A percentile compares a stretch with the other conserved stretches of the same genome.
Conservation (phyloP, 2,888 invertebrate species). For the Boloria euphrosyne region DNA sequence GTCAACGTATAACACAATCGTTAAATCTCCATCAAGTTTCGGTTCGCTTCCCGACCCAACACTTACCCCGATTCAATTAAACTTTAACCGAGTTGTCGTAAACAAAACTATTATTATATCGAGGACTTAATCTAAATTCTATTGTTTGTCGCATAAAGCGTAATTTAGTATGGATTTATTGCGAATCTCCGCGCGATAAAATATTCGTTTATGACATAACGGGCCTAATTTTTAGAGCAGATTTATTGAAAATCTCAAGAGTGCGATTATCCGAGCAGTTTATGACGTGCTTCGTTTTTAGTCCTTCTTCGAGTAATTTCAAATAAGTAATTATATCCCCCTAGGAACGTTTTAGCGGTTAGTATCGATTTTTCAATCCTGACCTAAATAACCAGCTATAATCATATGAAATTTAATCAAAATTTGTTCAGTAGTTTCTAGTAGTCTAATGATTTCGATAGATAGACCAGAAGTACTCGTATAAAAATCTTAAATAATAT, state of each 20-base stretch:
- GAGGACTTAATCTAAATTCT: constrained; percentile 52
- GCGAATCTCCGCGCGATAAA: constrained; percentile 45
- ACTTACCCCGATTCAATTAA: constrained; percentile 73
- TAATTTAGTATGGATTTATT: constrained; percentile 36
- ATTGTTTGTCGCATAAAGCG: constrained; percentile 38
- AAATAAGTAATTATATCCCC: too few relatives aligned
- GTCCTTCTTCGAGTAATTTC: too few relatives aligned
- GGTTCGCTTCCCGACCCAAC: constrained; percentile 48
- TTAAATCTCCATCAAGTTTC: constrained; percentile 65
- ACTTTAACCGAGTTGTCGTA: constrained; percentile 77
- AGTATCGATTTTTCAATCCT: too few relatives aligned
- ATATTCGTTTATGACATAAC: not conserved
- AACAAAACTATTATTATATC: constrained; percentile 54
- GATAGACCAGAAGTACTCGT: too few relatives aligned
- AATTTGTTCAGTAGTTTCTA: too few relatives aligned
- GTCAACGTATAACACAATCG: constrained; percentile 44
- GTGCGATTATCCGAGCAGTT: not conserved
- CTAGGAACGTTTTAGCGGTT: too few relatives aligned
- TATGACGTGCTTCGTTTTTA: not conserved
- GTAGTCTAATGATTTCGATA: too few relatives aligned
- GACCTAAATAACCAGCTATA: too few relatives aligned
- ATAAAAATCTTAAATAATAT: too few relatives aligned
- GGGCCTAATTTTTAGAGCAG: not conserved
- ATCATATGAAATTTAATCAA: too few relatives aligned
- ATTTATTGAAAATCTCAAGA: not conserved